A percentile compares a stretch with the other conserved stretches of the same genome.
Conservation (phyloP, 2,113 vertebrate species). For the Periophthalmus modestus region DNA sequence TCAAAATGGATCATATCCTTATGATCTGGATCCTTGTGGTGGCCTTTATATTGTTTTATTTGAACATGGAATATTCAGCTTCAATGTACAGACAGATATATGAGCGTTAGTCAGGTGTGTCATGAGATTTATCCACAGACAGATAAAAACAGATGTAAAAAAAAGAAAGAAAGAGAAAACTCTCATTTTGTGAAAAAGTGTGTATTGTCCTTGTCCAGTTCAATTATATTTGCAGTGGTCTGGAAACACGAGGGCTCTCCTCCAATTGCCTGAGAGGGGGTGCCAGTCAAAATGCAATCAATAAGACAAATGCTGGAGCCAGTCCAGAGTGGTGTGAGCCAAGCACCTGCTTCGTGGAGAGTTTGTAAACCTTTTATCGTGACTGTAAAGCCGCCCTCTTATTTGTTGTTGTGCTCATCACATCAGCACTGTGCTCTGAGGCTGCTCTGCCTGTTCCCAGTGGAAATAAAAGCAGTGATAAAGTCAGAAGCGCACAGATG, state of each 20-base stretch:
- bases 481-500: conserved; percentile 56
- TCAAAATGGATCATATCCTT: no score
- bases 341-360: conserved; percentile 30
- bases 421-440: conserved; percentile 38
- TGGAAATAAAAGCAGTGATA: conserved; percentile 60
- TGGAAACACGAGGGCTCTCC: conserved; percentile 17
- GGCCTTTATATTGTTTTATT: no score
- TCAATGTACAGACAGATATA: not conserved
- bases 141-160: not conserved
- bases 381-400: conserved; percentile 43
- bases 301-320: conserved; percentile 54
- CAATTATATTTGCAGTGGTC: conserved; percentile 30
- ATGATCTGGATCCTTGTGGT: no score
- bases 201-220: conserved; percentile 13
- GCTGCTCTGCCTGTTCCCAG: conserved; percentile 24
- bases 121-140: not conserved
- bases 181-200: not conserved
- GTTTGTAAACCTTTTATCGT: conserved; percentile 56
- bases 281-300: conserved; percentile 55
- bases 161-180: no score
- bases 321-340: conserved; percentile 44
- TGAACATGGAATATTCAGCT: not conserved
- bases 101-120: not conserved
- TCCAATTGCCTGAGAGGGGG: conserved; percentile 34
- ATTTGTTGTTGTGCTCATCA: conserved; percentile 45